Percentiles rank a stretch among this genome's conserved stretches.
Evolutionary conservation across 2,113 vertebrate genomes (phyloP).

Genomic region (Cochlearius cochlearius): DNA sequence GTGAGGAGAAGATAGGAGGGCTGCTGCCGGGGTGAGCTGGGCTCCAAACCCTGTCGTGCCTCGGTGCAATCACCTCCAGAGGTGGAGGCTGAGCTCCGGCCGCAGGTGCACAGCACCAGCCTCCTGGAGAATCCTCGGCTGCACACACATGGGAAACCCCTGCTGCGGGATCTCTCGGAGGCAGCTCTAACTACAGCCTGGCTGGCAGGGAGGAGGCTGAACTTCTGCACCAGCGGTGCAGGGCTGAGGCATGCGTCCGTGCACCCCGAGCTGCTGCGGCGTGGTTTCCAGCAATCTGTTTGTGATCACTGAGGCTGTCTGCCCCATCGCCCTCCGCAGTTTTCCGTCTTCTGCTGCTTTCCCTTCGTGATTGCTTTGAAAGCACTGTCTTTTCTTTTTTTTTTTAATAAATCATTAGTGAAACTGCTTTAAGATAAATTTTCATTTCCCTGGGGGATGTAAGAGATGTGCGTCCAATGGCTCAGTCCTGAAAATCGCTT

Average conservation of each 20-base stretch:
- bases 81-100: background rate
- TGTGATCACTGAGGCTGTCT: background rate
- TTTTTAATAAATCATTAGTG: background rate
- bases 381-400: background rate
- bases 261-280: background rate
- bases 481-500: background rate
- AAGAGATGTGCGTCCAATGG: accelerated
- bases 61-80: accelerated
- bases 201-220: background rate
- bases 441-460: background rate
- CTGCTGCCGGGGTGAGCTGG: accelerated
- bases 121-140: accelerated
- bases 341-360: background rate
- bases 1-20: background rate
- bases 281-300: background rate
- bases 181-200: accelerated
- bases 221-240: accelerated
- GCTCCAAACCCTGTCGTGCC: accelerated
- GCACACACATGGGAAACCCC: accelerated
- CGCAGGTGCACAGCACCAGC: background rate
- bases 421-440: background rate
- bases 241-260: background rate
- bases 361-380: background rate
- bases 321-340: accelerated
- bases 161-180: accelerated